Evolutionary conservation across 1,140 invertebrate species (phyloP), one percentile per base, ranked within the genome.

Genomic region (Drosophila nikananu): DNA sequence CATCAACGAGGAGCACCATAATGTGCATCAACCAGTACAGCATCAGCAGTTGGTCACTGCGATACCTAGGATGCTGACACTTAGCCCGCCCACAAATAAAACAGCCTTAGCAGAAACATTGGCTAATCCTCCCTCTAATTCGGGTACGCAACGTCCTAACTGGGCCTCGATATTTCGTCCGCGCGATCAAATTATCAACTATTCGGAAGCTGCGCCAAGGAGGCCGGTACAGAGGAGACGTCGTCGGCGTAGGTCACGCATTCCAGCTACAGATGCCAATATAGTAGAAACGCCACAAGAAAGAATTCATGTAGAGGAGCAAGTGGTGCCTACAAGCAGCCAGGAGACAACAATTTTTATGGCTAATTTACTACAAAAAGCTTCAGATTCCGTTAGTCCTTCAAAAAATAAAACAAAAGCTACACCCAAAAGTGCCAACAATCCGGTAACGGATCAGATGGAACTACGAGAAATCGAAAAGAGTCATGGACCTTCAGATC

Each of bases 1-100:
- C 9, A 87, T 87, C 12, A 35, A 84, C 25, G 83, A 87, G 61
- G 84, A 87, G 42, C 71, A 52, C 1, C 67, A 49, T 13, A 64
- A 44, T 17, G 35, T 13, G 37, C 2, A 52, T 54, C 51, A 54
- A 32, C 7, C 51, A 21, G 13, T 5, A 15, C 27, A 86, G 49
- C 60, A 52, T 6, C 67, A 51, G 15, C 75, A 12, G 8, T 27
- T 17, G 27, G 17, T 42, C 7, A 27, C 42, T 4, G 48, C 42
- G 2, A 10, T 32, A 25, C 57, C 64, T 0, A 79, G 79, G 30
- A 17, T 67, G 13, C 52, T 76, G 59, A 42, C 61, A 13, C 17
- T 39, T 30, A 39, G 27, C 23, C 41, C 72, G n/a, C 48, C 39
- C 3, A 8, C 17, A 57, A n/a, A 8, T 21, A 13, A 19, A 17